These are phyloP conservation scores for Pardalotus punctatus DNA, from an alignment of 2,113 vertebrate genomes.

Conservation along the genomic window DNA sequence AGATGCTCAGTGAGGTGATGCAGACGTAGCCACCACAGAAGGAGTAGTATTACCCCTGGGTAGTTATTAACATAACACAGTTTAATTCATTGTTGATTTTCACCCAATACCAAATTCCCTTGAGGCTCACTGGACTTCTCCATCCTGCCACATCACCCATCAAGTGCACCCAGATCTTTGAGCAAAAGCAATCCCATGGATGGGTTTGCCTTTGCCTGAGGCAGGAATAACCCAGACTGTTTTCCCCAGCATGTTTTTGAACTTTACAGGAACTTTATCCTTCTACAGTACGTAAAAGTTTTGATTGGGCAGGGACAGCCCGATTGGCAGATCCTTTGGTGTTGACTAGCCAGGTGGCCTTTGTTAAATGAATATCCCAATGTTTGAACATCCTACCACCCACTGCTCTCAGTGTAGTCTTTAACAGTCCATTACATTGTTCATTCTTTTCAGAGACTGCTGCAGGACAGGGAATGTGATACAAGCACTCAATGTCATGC, in stretches of 20 bases:
- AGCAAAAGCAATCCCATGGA: neutral
- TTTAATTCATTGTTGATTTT: neutral
- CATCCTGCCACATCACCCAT: neutral
- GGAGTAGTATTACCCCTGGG: neutral
- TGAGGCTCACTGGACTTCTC: neutral
- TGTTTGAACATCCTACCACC: neutral
- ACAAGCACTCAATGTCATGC: no score
- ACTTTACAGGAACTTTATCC: neutral
- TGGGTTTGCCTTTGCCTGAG: neutral
- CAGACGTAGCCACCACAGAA: accelerated
- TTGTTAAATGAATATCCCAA: neutral
- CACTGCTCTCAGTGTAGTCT: neutral
- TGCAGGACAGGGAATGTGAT: accelerated
- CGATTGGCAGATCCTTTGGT: neutral
- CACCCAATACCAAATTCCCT: neutral
- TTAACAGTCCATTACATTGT: neutral
- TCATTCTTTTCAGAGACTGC: neutral
- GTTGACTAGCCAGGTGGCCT: neutral
- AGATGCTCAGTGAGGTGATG: neutral
- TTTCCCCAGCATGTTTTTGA: neutral
- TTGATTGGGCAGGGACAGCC: neutral
- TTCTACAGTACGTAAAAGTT: neutral
- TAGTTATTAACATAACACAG: neutral
- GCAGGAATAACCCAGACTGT: neutral
- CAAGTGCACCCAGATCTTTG: neutral